Percentiles rank a stretch among this genome's conserved stretches.
These are phyloP conservation scores for Acrocephalus arundinaceus DNA, from an alignment of 2,113 vertebrate genomes.

Conservation along the genomic window DNA sequence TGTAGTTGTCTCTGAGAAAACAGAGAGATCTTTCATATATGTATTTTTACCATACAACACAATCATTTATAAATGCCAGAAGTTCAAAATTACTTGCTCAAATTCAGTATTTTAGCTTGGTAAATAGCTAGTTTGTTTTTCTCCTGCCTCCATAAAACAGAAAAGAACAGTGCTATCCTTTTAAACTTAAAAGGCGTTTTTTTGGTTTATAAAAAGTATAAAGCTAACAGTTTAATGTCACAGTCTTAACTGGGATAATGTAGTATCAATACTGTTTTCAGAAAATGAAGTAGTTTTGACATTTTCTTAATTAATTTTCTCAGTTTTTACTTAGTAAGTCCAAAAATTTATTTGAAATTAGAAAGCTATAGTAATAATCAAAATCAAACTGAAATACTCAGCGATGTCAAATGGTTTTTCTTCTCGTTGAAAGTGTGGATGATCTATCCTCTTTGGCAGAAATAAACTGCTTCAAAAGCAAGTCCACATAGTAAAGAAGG, in stretches of 20 bases:
- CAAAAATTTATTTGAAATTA: neutral
- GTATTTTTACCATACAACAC: neutral
- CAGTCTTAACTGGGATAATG: rapidly evolving
- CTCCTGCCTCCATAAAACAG: neutral
- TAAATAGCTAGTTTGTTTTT: neutral
- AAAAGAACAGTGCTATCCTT: neutral
- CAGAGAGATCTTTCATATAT: neutral
- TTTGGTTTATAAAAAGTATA: neutral
- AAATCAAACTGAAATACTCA: neutral
- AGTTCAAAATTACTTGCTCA: neutral
- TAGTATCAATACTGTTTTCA: neutral
- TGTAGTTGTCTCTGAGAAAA: neutral
- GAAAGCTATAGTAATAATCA: neutral
- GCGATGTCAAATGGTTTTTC: neutral
- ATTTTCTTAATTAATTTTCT: neutral
- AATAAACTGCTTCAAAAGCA: neutral
- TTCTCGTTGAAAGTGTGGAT: neutral
- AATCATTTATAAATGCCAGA: neutral
- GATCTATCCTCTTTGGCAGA: neutral
- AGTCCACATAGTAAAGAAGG: neutral
- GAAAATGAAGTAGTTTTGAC: neutral
- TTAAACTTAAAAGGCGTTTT: neutral
- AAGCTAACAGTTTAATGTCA: neutral
- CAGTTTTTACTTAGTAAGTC: neutral
- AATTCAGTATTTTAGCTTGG: neutral